Percentiles rank a stretch among this genome's conserved stretches.
Evolutionary conservation across 1,140 invertebrate genomes (phyloP).

Genomic region (Oncopodura yosiiana): DNA sequence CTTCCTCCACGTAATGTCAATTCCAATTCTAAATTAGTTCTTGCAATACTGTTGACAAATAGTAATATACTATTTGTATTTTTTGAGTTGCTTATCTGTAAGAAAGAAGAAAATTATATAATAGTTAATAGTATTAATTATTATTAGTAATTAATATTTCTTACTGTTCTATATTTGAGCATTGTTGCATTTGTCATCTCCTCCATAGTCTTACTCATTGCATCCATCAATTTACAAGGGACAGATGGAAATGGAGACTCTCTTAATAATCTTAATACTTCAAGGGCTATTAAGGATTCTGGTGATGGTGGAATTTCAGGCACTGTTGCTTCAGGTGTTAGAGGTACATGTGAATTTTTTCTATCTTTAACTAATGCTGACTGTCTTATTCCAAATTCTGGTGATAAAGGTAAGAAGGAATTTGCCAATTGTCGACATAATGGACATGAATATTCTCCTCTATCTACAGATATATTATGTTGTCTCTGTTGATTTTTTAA

Average conservation of each 20-base stretch:
- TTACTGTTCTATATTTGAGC: constrained; percentile 44
- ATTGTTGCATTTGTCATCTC: constrained; percentile 76
- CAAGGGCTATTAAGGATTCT: constrained; percentile 28
- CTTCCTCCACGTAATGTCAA: constrained; percentile 74
- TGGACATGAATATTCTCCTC: constrained; percentile 86
- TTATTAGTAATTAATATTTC: constrained; percentile 5
- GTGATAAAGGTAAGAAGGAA: constrained; percentile 77
- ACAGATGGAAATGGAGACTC: constrained; percentile 56
- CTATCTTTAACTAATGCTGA: constrained; percentile 50
- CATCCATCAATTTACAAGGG: constrained; percentile 59
- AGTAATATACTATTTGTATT: constrained; percentile 64
- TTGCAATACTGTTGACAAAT: constrained; percentile 80
- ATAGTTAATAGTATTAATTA: neutral
- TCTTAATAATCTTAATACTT: constrained; percentile 48
- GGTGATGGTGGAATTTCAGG: constrained; percentile 31
- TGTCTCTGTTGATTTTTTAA: constrained; percentile 63
- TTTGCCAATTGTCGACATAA: constrained; percentile 88
- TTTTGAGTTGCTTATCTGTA: constrained; percentile 47
- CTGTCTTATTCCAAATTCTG: constrained; percentile 57
- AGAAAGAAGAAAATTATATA: constrained; percentile 11
- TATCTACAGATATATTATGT: constrained; percentile 61
- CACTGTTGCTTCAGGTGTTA: constrained; percentile 38
- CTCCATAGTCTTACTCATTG: constrained; percentile 82
- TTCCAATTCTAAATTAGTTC: constrained; percentile 87
- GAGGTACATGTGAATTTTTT: constrained; percentile 45